Conservation (phyloP, 1,140 invertebrate species). For the Drosophila ogumai region DNA sequence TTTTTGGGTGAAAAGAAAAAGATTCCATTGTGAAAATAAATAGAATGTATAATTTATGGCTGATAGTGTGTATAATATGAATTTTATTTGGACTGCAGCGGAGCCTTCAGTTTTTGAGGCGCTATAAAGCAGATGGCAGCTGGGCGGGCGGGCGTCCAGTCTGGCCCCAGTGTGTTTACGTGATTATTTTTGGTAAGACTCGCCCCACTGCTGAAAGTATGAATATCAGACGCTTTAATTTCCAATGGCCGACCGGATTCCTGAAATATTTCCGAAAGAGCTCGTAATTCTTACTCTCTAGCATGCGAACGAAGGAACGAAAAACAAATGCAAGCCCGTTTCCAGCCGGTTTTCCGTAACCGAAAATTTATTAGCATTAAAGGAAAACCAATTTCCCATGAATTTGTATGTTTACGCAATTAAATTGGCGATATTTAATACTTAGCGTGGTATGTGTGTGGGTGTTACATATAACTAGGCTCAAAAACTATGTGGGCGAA, state of each 20-base stretch:
- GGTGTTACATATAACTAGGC: slow-evolving; percentile 26
- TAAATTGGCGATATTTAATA: slow-evolving; percentile 42
- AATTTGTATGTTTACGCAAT: slow-evolving; percentile 41
- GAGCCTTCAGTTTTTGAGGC: slow-evolving; percentile 34
- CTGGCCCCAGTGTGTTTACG: slow-evolving; percentile 57
- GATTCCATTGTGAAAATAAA: slow-evolving; percentile 57
- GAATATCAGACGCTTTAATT: slow-evolving; percentile 33
- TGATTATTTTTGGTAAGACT: slow-evolving; percentile 39
- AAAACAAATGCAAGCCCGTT: slow-evolving; percentile 51
- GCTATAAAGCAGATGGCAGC: slow-evolving; percentile 60
- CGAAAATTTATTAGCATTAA: slow-evolving; percentile 27
- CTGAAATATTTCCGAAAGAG: slow-evolving; percentile 33
- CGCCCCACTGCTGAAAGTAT: slow-evolving; percentile 53
- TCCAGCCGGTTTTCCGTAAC: slow-evolving; percentile 20
- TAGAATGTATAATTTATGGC: slow-evolving; percentile 57
- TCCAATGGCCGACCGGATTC: slow-evolving; percentile 18
- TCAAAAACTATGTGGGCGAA: slow-evolving; percentile 15
- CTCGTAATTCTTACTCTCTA: slow-evolving; percentile 27
- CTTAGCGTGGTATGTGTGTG: slow-evolving; percentile 28
- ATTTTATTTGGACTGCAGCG: slow-evolving; percentile 49
- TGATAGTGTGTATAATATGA: slow-evolving; percentile 14
- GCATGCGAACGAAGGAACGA: slow-evolving; percentile 29
- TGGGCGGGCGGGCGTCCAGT: slow-evolving; percentile 3
- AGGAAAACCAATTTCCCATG: slow-evolving; percentile 47
- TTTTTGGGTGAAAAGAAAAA: slow-evolving; percentile 43